A percentile compares a stretch with the other conserved stretches of the same genome.
phyloP scores from a whole-genome alignment of 2,888 invertebrate genomes.

The Nomada fabriciana region DNA sequence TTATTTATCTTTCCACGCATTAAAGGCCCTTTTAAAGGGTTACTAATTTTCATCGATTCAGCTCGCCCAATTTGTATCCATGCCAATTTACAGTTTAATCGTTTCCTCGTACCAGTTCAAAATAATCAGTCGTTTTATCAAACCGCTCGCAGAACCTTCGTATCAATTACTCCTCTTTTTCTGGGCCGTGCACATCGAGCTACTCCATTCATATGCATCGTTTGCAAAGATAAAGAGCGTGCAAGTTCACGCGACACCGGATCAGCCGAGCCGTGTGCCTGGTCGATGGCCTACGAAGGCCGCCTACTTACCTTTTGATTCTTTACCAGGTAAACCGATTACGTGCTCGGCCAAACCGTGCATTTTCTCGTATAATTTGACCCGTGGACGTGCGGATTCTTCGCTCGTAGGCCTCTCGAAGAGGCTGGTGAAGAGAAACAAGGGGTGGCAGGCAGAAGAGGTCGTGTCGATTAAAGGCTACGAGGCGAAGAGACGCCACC shows the following conservation, averaged over 20 bases:
- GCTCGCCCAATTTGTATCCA: neutral
- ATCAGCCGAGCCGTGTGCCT: conserved; percentile 28
- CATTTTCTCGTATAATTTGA: conserved; percentile 54
- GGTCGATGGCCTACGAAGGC: conserved; percentile 76
- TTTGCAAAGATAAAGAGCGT: conserved; percentile 43
- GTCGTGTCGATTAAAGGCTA: conserved; percentile 45
- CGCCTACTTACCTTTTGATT: conserved; percentile 73
- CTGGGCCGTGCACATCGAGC: conserved; percentile 27
- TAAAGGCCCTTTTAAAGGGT: neutral
- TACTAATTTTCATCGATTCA: neutral
- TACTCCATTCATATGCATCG: conserved; percentile 50
- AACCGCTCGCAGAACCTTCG: conserved; percentile 9
- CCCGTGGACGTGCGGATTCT: conserved; percentile 31
- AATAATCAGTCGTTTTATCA: conserved; percentile 9
- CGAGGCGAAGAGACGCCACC: conserved; percentile 31
- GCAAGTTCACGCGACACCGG: conserved; percentile 55
- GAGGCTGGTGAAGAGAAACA: neutral
- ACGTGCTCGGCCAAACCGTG: conserved; percentile 51
- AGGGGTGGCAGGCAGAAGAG: conserved; percentile 1
- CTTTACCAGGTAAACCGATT: conserved; percentile 61
- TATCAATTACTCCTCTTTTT: conserved; percentile 47
- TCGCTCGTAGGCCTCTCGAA: neutral
- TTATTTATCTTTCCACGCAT: too few relatives aligned
- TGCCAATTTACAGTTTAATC: conserved; percentile 25
- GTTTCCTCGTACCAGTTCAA: conserved; percentile 9